Conservation (phyloP, 2,113 vertebrate species). For the Nicator chloris region DNA sequence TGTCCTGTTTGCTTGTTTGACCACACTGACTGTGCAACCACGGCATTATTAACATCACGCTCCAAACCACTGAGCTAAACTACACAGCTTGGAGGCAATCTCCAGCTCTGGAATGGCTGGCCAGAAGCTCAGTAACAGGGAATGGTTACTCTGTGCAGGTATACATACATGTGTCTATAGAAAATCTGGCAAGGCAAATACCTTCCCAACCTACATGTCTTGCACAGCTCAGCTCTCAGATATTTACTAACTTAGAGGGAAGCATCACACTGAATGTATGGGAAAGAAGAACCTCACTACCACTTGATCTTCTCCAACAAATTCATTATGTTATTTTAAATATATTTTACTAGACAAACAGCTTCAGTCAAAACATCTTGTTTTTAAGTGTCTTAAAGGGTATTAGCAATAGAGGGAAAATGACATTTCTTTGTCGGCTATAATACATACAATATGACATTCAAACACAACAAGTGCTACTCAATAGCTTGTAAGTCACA, state of each 20-base stretch:
- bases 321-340: background rate
- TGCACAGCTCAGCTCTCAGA: background rate
- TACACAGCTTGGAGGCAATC: background rate
- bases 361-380: conserved; percentile 35
- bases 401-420: conserved; percentile 46
- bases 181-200: background rate
- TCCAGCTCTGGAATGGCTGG: background rate
- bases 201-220: background rate
- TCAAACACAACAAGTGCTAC: conserved; percentile 62
- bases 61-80: background rate
- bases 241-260: background rate
- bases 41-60: accelerated
- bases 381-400: conserved; percentile 37
- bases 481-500: conserved; percentile 62
- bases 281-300: background rate
- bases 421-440: conserved; percentile 58
- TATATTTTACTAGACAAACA: conserved; percentile 12
- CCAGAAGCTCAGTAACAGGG: background rate
- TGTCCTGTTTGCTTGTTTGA: background rate
- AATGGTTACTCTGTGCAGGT: background rate
- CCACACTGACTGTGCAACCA: background rate
- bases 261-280: background rate
- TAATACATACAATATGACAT: conserved; percentile 62
- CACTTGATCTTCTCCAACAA: background rate
- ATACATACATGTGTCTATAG: background rate